Conservation (phyloP, 2,888 invertebrate species). For the Leptopilina myrica region DNA sequence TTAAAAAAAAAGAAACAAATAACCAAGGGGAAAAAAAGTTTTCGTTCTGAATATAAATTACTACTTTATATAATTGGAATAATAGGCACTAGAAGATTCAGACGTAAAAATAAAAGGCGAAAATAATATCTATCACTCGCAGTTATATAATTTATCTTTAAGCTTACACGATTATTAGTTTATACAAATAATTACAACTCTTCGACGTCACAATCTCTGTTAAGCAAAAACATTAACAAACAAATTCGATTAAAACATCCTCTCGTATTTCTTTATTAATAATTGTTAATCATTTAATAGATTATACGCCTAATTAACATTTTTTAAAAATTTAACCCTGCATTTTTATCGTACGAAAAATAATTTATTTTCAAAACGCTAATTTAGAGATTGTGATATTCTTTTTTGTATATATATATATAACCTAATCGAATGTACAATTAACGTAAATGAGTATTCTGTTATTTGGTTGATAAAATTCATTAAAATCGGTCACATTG, state of each 20-base stretch:
- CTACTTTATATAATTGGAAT: constrained; percentile 9
- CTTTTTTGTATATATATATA: background rate
- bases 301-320: no score
- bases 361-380: background rate
- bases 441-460: constrained; percentile 16
- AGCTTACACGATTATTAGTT: constrained; percentile 20
- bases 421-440: background rate
- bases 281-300: no score
- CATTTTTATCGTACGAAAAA: background rate
- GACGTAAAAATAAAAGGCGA: constrained; percentile 23
- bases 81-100: constrained; percentile 14
- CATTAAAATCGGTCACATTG: background rate
- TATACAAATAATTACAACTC: constrained; percentile 29
- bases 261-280: no score
- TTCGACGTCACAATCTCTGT: background rate
- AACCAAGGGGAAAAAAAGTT: background rate
- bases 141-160: constrained; percentile 7
- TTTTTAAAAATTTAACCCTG: background rate
- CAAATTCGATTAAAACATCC: no score
- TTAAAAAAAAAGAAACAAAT: background rate
- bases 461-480: constrained; percentile 8
- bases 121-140: constrained; percentile 3
- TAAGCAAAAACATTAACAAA: background rate
- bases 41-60: constrained; percentile 18
- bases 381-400: constrained; percentile 7